A percentile compares a stretch with the other conserved stretches of the same genome.
These are phyloP conservation scores for Hypomesus transpacificus DNA, from an alignment of 2,113 vertebrate genomes.

Conservation along the genomic window DNA sequence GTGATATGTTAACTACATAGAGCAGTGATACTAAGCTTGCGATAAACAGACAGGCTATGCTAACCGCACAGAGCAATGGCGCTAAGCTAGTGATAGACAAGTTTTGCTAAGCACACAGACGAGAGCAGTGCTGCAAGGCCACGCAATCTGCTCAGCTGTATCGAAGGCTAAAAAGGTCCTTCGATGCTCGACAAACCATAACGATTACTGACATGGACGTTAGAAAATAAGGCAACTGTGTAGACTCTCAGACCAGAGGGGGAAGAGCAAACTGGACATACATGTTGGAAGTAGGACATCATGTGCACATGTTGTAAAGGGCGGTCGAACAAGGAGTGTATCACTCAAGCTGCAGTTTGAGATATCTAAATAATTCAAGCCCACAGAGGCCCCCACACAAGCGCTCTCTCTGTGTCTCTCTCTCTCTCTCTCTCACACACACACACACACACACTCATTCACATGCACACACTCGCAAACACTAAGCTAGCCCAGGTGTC, in stretches of 20 bases:
- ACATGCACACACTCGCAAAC: not conserved
- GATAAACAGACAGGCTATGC: not conserved
- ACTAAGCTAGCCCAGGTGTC: constrained; percentile 17
- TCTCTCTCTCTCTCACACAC: constrained; percentile 14
- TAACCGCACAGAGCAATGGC: not conserved
- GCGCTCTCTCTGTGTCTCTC: constrained; percentile 21
- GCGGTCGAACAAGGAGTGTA: not conserved
- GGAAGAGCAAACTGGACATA: too few species aligned
- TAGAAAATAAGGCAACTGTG: too few species aligned
- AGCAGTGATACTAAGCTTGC: not conserved
- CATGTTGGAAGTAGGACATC: too few species aligned
- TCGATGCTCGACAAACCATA: too few species aligned
- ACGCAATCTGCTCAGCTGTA: not conserved
- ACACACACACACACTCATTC: not conserved
- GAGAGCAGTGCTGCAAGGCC: not conserved
- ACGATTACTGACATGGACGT: too few species aligned
- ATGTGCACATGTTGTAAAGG: too few species aligned
- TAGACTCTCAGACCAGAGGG: too few species aligned
- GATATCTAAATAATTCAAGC: constrained; percentile 56
- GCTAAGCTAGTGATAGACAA: not conserved
- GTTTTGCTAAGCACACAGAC: not conserved
- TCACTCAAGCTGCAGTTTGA: constrained; percentile 30
- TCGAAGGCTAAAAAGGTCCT: too few species aligned
- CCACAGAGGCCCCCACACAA: constrained; percentile 11
- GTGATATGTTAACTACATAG: not conserved